Percentiles rank a stretch among this genome's conserved stretches.
Conservation (phyloP, 53 echinoderm and acorn worm species). For the Luidia sarsii region DNA sequence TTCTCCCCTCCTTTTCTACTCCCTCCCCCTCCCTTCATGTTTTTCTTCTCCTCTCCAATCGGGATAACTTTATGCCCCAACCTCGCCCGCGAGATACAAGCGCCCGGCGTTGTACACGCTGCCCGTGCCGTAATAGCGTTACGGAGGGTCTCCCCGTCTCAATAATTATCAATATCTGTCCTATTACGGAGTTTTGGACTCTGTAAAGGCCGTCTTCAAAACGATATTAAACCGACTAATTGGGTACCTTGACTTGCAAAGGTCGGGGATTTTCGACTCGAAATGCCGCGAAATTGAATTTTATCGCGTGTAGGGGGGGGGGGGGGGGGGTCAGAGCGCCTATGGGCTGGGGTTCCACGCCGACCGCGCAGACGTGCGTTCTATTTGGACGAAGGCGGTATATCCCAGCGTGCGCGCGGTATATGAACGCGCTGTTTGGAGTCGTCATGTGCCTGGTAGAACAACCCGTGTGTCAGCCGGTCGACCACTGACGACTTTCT, state of each 20-base stretch:
- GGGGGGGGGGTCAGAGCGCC: no score
- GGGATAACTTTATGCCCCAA: not conserved
- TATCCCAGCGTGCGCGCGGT: not conserved
- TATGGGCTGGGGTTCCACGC: no score
- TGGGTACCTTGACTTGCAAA: conserved; percentile 33
- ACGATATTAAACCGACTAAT: conserved; percentile 47
- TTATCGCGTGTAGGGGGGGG: conserved; percentile 29
- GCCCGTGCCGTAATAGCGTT: conserved; percentile 34
- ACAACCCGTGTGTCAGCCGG: no score
- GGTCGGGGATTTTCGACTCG: conserved; percentile 38
- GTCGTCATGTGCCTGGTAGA: no score
- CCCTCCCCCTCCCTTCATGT: no score
- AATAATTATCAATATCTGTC: conserved; percentile 46
- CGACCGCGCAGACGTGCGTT: not conserved
- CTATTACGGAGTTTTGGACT: conserved; percentile 39
- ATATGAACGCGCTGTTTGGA: no score
- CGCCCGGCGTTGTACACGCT: not conserved
- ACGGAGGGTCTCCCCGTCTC: conserved; percentile 11
- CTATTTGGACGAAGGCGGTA: not conserved
- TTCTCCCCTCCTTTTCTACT: no score
- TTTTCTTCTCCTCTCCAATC: no score
- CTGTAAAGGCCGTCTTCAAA: conserved; percentile 54
- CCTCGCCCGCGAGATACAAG: conserved; percentile 14
- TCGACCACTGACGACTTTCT: no score
- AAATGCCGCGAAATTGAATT: conserved; percentile 41